A percentile compares a stretch with the other conserved stretches of the same genome.
Conservation (phyloP, 64 coral and sea anemone species). For the Montipora efflorescens region DNA sequence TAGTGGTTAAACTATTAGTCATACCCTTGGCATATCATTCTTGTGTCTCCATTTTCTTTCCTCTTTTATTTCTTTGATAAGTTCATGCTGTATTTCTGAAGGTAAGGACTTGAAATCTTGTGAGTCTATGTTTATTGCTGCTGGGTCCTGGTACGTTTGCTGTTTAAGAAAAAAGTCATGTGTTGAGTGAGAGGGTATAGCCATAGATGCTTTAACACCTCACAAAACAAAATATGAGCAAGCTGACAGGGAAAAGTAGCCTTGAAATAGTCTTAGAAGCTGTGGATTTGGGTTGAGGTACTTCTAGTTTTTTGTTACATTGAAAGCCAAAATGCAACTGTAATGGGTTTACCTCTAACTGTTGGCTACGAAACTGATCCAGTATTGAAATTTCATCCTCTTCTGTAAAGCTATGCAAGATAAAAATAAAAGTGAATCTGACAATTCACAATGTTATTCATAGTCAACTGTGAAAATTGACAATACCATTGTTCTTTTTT, state of each 20-base stretch:
- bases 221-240: no score
- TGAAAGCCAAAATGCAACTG: no score
- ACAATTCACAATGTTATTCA: background rate
- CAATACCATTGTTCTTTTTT: no score
- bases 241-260: no score
- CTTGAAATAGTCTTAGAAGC: no score
- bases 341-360: constrained; percentile 19
- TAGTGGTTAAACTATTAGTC: background rate
- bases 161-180: constrained; percentile 12
- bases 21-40: constrained; percentile 49
- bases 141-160: constrained; percentile 78
- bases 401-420: constrained; percentile 26
- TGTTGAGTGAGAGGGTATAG: no score
- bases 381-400: constrained; percentile 34
- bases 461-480: no score
- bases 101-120: constrained; percentile 89
- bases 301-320: no score
- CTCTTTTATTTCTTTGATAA: constrained; percentile 90
- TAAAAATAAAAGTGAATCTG: background rate
- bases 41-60: constrained; percentile 74
- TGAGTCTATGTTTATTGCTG: constrained; percentile 77
- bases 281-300: no score
- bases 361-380: constrained; percentile 43
- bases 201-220: no score
- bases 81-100: constrained; percentile 91